phyloP scores from a whole-genome alignment of 2,113 vertebrate genomes.

The Haliaeetus leucogaster region DNA sequence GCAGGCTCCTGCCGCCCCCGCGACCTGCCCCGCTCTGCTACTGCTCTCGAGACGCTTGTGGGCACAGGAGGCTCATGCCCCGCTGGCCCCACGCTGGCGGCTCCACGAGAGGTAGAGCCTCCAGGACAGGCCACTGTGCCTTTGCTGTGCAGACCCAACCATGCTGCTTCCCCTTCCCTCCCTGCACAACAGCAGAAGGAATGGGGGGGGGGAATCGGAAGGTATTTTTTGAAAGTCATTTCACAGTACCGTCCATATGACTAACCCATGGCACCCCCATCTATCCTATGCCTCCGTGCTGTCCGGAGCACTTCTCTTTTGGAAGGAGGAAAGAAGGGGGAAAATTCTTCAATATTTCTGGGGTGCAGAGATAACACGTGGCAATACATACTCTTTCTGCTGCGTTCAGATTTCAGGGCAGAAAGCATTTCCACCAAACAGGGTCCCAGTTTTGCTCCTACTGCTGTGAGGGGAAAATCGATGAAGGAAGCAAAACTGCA shows the following conservation, averaged over 20 bases:
- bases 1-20: background rate
- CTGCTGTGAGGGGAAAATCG: background rate
- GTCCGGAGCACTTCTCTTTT: background rate
- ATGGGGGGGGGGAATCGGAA: accelerated
- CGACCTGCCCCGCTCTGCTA: background rate
- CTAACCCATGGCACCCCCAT: background rate
- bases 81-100: accelerated
- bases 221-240: background rate
- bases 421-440: background rate
- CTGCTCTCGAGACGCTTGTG: background rate
- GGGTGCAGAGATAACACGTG: background rate
- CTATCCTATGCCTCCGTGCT: background rate
- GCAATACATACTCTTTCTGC: background rate
- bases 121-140: background rate
- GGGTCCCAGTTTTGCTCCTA: background rate
- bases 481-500: background rate
- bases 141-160: background rate
- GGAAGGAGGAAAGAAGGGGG: background rate
- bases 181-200: background rate
- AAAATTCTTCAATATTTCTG: background rate
- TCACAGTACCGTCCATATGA: background rate
- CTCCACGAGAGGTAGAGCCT: background rate
- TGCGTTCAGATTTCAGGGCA: background rate
- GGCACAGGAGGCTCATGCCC: background rate
- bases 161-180: background rate